Percentiles rank a stretch among this genome's conserved stretches.
Conservation (phyloP, 2,888 invertebrate genomes). For the Hypsopygia costalis region DNA sequence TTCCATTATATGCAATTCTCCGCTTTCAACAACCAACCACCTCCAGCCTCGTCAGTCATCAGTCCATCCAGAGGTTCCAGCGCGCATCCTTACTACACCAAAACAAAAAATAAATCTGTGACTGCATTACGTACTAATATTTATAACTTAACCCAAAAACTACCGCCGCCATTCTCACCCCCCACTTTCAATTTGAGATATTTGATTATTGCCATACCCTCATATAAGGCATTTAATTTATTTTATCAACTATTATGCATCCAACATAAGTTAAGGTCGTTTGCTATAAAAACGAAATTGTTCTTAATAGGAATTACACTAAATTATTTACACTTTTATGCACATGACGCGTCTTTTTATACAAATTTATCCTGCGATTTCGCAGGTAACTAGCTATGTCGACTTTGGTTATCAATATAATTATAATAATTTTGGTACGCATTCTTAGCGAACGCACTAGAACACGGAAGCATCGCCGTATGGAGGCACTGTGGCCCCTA, state of each 20-base stretch:
- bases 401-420: conserved; percentile 35
- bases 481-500: neutral
- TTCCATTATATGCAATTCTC: too few species aligned
- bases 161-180: neutral
- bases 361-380: conserved; percentile 24
- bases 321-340: conserved; percentile 22
- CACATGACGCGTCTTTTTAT: conserved; percentile 17
- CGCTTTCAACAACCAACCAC: too few species aligned
- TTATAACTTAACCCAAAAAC: neutral
- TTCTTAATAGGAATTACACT: conserved; percentile 33
- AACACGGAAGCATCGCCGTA: conserved; percentile 5
- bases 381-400: conserved; percentile 42
- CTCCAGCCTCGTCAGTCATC: too few species aligned
- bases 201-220: neutral
- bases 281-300: conserved; percentile 25
- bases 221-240: neutral
- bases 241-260: neutral
- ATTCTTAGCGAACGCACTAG: conserved; percentile 18
- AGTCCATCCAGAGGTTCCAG: too few species aligned
- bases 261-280: conserved; percentile 4
- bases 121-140: neutral
- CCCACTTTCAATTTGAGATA: neutral
- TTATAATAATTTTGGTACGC: conserved; percentile 36
- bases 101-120: neutral
- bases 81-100: too few species aligned